Percentiles rank a stretch among this genome's conserved stretches.
These are phyloP conservation scores for Mayetiola destructor DNA, from an alignment of 2,888 invertebrate genomes.

Conservation along the genomic window DNA sequence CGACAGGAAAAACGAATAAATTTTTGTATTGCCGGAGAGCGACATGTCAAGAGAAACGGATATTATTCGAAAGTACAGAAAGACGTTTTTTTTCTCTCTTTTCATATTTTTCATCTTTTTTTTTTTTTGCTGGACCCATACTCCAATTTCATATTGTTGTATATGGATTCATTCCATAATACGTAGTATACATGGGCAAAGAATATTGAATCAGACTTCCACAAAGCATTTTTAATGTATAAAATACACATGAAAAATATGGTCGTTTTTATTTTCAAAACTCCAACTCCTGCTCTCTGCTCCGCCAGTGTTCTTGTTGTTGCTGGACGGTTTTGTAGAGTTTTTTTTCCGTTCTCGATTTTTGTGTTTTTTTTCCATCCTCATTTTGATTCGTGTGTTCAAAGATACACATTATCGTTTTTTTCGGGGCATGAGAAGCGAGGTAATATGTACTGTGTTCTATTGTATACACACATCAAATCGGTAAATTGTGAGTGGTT, in stretches of 20 bases:
- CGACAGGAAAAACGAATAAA: too few species aligned
- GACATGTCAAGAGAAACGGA: too few species aligned
- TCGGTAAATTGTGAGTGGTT: constrained; percentile 12
- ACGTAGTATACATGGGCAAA: too few species aligned
- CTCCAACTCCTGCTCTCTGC: not conserved
- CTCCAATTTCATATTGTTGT: too few species aligned
- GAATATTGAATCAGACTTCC: constrained; percentile 11
- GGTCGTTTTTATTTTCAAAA: constrained; percentile 2
- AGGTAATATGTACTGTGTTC: not conserved
- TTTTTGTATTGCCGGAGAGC: too few species aligned
- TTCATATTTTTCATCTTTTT: too few species aligned
- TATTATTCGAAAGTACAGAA: too few species aligned
- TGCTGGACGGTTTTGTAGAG: not conserved
- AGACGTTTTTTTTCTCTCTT: too few species aligned
- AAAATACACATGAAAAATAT: constrained; percentile 9
- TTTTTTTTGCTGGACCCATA: not conserved
- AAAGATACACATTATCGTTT: constrained; percentile 11
- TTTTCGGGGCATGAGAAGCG: constrained; percentile 11
- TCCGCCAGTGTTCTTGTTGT: too few species aligned
- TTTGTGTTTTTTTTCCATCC: not conserved
- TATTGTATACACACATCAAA: not conserved
- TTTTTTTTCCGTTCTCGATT: not conserved
- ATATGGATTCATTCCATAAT: too few species aligned
- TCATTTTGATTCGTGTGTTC: not conserved
- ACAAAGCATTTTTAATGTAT: constrained; percentile 1